Percentiles rank a stretch among this genome's conserved stretches.
These are phyloP conservation scores for Temnothorax ravouxi DNA, from an alignment of 2,888 invertebrate genomes.

Conservation along the genomic window DNA sequence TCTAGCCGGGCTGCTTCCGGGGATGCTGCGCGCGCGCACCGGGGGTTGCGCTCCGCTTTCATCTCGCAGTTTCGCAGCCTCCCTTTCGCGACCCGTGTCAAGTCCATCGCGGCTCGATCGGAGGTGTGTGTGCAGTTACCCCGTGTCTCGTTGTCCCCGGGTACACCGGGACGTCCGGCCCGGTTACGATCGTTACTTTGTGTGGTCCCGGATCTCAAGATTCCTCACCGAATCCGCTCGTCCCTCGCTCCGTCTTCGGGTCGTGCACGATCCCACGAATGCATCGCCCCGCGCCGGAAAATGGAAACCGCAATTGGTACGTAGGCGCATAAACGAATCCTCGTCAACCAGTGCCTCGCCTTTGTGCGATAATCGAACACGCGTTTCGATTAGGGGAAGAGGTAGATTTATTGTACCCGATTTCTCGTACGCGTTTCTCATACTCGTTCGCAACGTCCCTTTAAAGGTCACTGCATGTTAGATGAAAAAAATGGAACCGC, in stretches of 20 bases:
- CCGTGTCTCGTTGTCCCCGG: constrained; percentile 54
- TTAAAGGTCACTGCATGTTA: constrained; percentile 41
- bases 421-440: background rate
- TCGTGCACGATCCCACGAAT: constrained; percentile 11
- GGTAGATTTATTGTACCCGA: background rate
- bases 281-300: constrained; percentile 38
- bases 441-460: background rate
- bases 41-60: constrained; percentile 79
- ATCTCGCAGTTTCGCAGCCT: constrained; percentile 85
- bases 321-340: constrained; percentile 28
- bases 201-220: background rate
- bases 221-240: background rate
- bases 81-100: constrained; percentile 84
- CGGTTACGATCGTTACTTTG: constrained; percentile 6
- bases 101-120: constrained; percentile 71
- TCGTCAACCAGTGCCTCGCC: background rate
- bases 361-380: background rate
- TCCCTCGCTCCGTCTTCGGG: background rate
- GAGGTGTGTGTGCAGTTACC: constrained; percentile 79
- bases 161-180: background rate
- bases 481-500: constrained; percentile 39
- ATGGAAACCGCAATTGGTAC: constrained; percentile 50
- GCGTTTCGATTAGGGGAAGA: background rate
- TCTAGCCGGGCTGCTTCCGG: constrained; percentile 80
- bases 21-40: constrained; percentile 83